Evolutionary conservation across 2,888 invertebrate species (phyloP), one percentile per base, ranked within the genome.

Genomic region (Patella caerulea): DNA sequence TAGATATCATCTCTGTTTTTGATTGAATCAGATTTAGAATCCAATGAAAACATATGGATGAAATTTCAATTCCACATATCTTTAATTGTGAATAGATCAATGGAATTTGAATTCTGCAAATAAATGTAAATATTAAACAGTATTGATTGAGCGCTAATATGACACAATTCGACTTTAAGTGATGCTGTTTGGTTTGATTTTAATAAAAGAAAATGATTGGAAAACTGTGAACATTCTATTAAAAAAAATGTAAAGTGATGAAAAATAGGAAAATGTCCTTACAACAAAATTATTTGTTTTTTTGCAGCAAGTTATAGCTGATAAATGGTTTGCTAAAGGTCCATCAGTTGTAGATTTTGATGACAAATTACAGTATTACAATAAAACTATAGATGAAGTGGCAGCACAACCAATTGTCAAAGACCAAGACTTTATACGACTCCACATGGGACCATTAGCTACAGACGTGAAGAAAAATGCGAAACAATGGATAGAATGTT

Each of bases 311-410:
- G 91, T 94, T 14, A 94, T 95, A 2, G 96, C 96, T 85, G 95
- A 96, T 85, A 95, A 95, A 89, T 97, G 96, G 92, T 93, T 95
- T 1, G 93, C 93, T 72, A 95, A 94, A 81, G 93, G 93, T 83
- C 93, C 94, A 9, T 93, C 94, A 7, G 93, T 95, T 9, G 92
- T 93, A 65, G 94, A 94, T 81, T 96, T 95, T 91, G 96, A 97
- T 87, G 95, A 96, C 86, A 96, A 95, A 90, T 95, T 98, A 87
- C 94, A 95, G 90, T 96, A 95, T 91, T 97, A 96, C 91, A 94
- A 95, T 85, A 94, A 95, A 83, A 94, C 96, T 11, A 94, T 96
- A 24, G 93, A 94, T 4, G 95, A 95, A 82, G 92, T 96, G 74
- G 91, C 93, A 14, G 91, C 83, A 19, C 82, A 86, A 78, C 86